Conservation (phyloP, 2,113 vertebrate species). For the Amia ocellicauda region DNA sequence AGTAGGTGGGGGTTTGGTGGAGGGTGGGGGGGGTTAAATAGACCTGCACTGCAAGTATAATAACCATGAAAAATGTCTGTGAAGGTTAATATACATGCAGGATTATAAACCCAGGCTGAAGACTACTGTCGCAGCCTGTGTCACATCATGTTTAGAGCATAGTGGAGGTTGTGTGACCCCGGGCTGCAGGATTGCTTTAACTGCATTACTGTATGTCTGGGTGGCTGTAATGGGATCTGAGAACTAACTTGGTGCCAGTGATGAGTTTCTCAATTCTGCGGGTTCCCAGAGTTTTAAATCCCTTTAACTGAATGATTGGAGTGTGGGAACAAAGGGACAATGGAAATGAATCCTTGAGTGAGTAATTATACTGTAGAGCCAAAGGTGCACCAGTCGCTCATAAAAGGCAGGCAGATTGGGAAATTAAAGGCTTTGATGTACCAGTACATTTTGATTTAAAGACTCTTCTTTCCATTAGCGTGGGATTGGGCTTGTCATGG, state of each 20-base stretch:
- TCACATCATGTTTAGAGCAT: no score
- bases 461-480: not conserved
- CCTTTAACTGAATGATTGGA: not conserved
- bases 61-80: no score
- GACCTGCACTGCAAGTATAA: no score
- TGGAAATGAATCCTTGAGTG: not conserved
- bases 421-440: not conserved
- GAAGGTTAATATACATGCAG: no score
- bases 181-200: not conserved
- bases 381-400: not conserved
- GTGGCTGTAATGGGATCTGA: not conserved
- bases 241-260: not conserved
- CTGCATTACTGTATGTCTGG: not conserved
- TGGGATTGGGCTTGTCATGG: not conserved
- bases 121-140: no score
- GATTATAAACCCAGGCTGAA: no score
- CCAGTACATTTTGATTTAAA: not conserved
- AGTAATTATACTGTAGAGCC: not conserved
- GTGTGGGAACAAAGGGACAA: not conserved
- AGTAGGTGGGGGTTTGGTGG: no score
- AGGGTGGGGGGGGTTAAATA: no score
- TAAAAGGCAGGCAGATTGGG: not conserved
- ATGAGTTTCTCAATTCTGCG: not conserved
- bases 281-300: not conserved
- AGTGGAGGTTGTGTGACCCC: constrained; percentile 3